Evolutionary conservation across 2,888 invertebrate species (phyloP), one percentile per base, ranked within the genome.

Genomic region (Diplazon laetatorius): DNA sequence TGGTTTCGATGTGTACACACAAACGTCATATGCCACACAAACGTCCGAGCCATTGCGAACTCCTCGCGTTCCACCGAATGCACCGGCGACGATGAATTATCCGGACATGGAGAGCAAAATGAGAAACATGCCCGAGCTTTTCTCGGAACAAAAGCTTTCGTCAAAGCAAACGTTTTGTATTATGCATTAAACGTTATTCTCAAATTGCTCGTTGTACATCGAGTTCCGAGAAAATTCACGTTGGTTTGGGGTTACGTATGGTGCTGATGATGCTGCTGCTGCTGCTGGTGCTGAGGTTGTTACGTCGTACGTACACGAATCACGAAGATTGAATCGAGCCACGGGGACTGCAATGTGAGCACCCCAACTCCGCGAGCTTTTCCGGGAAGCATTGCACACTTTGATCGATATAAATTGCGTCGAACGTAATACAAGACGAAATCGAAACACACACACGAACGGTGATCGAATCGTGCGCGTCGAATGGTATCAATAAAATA

Each of bases 1-100:
- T 73, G 68, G 62, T 55, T 55, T 46, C 69, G 48, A 57, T 62
- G 57, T 69, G 60, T 57, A 69, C 46, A 62, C 60, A 44, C 57
- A 16, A 30, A 46, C n/a, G n/a, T n/a, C n/a, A n/a, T n/a, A n/a
- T n/a, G 44, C 4, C 60, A 42, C 20, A 55, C 48, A 37, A 22
- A 22, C 30, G 22, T 35, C 12, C 35, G 10, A 37, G 8, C 22
- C 9, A 42, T 30, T 50, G n/a, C 16, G 4, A 5, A 22, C 18
- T 30, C 59, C 22, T 30, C 44, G 35, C 20, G 44, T 48, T 44
- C 60, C 59, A 44, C 16, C 68, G 44, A 65, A 65, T 35, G 62
- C 59, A 39, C 4, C 30, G 30, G 52, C 62, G 68, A 57, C 48
- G 8, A 60, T 66, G 37, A 46, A 39, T 25, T 66, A 62, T 69